Evolutionary conservation across 2,888 invertebrate species (phyloP), one percentile per base, ranked within the genome.

Genomic region (Dryobotodes eremita): DNA sequence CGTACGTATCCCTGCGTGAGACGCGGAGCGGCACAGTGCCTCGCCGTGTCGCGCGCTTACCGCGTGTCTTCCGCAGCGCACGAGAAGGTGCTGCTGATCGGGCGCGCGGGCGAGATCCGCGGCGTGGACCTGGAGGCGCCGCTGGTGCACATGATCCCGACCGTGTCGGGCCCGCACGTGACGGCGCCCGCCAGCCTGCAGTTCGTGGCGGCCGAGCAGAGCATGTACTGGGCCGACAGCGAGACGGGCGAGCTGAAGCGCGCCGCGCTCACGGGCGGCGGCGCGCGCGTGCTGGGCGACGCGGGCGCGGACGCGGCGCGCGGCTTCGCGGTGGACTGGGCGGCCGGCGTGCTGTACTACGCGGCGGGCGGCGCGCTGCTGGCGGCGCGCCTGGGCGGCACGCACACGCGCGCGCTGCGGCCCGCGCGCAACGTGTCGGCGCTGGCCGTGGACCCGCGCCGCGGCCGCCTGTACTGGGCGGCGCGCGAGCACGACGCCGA

Each of bases 291-390:
- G 80, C 97, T 98, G 79, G 97, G 98, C 71, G 98, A 98, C 93
- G 98, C 98, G 68, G 98, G 97, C 66, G 94, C 97, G 80, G 96
- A 97, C 86, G 95, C 96, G 87, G 98, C 98, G 53, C 97, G 97
- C 74, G 98, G 98, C 5, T 97, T 99, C 92, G 98, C 98, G 59
- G 97, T 99, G 79, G 99, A 99, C 96, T 98, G 98, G 98, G 97
- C 98, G 79, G 98, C 98, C 26, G 97, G 97, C 68, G 97, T 98
- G 91, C 97, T 98, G 94, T 98, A 98, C 95, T 98, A 98, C 92
- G 97, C 98, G 95, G 97, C 97, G 17, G 96, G 95, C 77, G 92
- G 90, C 95, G 96, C 97, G 86, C 98, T 99, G 85, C 96, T 97
- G 75, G 98, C 97, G 0, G 97, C 98, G 85, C 98, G 98, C 90